Conservation (phyloP, 2,113 vertebrate genomes). For the Chaetops frenatus region DNA sequence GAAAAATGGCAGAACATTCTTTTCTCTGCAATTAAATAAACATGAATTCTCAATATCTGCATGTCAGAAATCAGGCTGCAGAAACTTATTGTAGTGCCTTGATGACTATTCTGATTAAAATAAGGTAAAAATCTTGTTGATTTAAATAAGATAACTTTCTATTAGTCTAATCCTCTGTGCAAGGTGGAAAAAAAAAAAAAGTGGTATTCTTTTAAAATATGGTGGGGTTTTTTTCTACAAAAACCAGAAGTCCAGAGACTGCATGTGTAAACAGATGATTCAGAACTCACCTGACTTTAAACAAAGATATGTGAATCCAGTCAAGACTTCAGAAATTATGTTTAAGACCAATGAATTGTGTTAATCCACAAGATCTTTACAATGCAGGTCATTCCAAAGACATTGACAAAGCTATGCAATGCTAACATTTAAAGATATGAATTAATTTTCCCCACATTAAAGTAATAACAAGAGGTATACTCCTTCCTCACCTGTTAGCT, state of each 20-base stretch:
- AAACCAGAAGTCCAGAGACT: background rate
- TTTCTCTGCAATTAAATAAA: background rate
- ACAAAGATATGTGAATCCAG: background rate
- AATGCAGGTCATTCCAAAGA: background rate
- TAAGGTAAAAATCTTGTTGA: background rate
- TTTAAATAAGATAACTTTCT: background rate
- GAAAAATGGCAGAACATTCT: background rate
- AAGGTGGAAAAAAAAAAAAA: background rate
- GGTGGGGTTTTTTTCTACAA: accelerated
- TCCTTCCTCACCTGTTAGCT: background rate
- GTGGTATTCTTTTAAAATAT: background rate
- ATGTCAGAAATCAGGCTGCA: background rate
- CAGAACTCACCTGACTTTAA: background rate
- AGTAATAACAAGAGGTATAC: background rate
- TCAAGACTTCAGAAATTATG: background rate
- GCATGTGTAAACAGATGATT: background rate
- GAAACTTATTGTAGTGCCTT: background rate
- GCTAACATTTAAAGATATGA: background rate
- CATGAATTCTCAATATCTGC: background rate
- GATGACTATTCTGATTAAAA: background rate
- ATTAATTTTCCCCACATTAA: background rate
- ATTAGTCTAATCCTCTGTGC: background rate
- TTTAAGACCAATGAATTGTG: background rate
- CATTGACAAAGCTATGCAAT: background rate
- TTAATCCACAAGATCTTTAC: background rate